These are phyloP conservation scores for Saxicola maurus DNA, from an alignment of 2,797 vertebrate genomes.

Conservation along the genomic window DNA sequence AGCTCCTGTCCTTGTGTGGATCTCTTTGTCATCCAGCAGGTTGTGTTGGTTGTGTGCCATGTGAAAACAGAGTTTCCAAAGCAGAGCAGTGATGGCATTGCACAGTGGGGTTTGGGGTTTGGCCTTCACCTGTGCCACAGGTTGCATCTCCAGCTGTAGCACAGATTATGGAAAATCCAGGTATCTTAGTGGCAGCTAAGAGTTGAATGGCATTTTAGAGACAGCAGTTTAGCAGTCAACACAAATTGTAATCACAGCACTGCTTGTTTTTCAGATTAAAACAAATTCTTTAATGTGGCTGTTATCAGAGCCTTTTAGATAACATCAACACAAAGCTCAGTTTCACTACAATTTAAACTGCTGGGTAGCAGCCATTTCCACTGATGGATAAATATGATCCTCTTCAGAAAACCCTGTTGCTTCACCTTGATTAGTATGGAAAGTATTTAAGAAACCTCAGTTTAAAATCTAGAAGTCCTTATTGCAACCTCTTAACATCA, in stretches of 20 bases:
- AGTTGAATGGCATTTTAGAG: background rate
- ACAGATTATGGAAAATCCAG: background rate
- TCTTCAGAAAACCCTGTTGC: background rate
- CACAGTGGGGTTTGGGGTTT: background rate
- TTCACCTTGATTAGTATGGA: background rate
- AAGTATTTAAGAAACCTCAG: background rate
- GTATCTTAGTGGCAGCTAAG: background rate
- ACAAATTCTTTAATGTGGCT: background rate
- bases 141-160: background rate
- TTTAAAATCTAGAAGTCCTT: background rate
- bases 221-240: background rate
- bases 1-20: background rate
- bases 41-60: background rate
- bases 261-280: background rate
- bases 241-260: background rate
- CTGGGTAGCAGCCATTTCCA: background rate
- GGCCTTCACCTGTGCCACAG: background rate
- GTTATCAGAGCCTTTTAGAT: background rate
- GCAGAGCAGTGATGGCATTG: accelerated
- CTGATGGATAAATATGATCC: background rate
- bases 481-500: background rate
- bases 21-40: background rate
- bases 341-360: background rate
- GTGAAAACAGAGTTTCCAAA: background rate
- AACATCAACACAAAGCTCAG: background rate